Evolutionary conservation across 2,113 vertebrate genomes (phyloP).

Genomic region (Gopherus evgoodei): DNA sequence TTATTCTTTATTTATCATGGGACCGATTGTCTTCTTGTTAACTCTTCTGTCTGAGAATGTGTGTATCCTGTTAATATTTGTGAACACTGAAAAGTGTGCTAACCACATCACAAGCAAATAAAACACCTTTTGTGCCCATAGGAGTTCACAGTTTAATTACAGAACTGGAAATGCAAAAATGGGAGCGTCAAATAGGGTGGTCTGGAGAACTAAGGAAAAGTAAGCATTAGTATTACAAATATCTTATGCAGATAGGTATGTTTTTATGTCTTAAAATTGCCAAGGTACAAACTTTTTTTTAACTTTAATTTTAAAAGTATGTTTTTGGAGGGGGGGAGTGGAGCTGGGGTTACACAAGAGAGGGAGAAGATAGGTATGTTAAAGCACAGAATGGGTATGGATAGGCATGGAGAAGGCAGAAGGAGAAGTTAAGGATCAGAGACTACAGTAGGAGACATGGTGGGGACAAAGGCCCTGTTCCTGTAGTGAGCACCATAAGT

Average conservation of each 20-base stretch:
- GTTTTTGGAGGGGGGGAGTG: not conserved
- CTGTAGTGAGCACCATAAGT: not conserved
- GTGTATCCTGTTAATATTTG: not conserved
- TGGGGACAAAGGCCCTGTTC: not conserved
- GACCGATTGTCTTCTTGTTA: not conserved
- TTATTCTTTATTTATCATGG: not conserved
- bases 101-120: too few species aligned
- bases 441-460: not conserved
- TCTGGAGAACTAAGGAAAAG: not conserved
- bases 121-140: not conserved
- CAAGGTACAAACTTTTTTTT: not conserved
- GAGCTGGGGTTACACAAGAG: not conserved
- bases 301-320: not conserved
- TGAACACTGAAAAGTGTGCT: not conserved
- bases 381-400: not conserved
- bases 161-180: not conserved
- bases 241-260: not conserved
- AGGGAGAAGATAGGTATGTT: too few species aligned
- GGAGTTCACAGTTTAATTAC: not conserved
- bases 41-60: not conserved
- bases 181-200: not conserved
- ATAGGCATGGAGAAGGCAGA: not conserved
- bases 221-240: not conserved
- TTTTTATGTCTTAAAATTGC: not conserved
- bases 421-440: not conserved